Evolutionary conservation across 2,113 vertebrate species (phyloP), one percentile per base, ranked within the genome.

Genomic region (Columba livia): DNA sequence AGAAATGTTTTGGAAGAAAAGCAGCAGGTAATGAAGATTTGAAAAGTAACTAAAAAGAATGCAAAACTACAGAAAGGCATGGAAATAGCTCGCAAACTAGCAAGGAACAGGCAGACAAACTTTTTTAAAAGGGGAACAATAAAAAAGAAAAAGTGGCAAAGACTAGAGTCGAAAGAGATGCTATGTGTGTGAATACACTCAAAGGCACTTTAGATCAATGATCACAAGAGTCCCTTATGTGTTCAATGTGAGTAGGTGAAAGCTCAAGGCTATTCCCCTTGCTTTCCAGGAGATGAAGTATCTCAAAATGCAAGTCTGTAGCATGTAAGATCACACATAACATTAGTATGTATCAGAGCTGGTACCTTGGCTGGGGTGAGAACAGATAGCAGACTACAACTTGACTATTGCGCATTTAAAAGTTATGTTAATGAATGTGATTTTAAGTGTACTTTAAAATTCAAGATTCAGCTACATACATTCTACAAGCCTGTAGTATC

Each of bases 311-410:
- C 31, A 64, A 36, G 9, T 54, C 38, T 79, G 23, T n/a, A 34
- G 34, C 51, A 40, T 66, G 12, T 15, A 71, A 75, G 15, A 15
- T 47, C 13, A 25, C 2, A 0, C 7, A 20, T 48, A 82, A 26
- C 17, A 62, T 7, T 0, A 1, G 21, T 6, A 15, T 7, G 6
- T n/a, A 36, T 23, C 7, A 2, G 26, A 85, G 17, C 0, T 38
- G 4, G 20, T 26, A 79, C 15, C 31, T 48, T 51, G 36, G 6
- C 24, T 44, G 26, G 48, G 7, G 8, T 50, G 42, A 88, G 60
- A 91, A 78, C 31, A 90, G 36, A 31, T 13, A 3, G 0, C 25
- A 12, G 24, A 51, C 64, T 77, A 31, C 36, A 86, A 51, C 9
- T 64, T 60, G 8, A 90, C 61, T 48, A 73, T 32, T 53, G 73